Evolutionary conservation across 2,888 invertebrate species (phyloP).

Genomic region (Campoplex capitator): DNA sequence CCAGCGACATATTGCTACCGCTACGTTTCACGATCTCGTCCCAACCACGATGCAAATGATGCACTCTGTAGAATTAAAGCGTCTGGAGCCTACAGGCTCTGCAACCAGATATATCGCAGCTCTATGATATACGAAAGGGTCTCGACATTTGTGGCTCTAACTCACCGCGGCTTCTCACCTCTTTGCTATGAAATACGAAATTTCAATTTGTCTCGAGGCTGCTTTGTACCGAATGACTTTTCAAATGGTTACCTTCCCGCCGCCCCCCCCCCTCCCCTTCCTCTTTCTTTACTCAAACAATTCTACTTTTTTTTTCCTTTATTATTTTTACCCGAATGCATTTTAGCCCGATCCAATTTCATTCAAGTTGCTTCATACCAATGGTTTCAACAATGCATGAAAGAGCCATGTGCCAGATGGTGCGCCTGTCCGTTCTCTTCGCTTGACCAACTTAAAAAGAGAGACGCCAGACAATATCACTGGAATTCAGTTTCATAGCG

Average conservation of each 20-base stretch:
- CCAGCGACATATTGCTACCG: constrained; percentile 71
- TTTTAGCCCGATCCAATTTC: constrained; percentile 15
- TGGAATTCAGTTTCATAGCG: constrained; percentile 27
- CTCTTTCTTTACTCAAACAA: background rate
- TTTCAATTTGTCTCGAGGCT: constrained; percentile 47
- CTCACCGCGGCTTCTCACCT: constrained; percentile 26
- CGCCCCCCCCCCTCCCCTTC: background rate
- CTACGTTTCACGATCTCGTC: constrained; percentile 57
- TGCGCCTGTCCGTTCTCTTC: constrained; percentile 20
- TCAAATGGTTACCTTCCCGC: background rate
- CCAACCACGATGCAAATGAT: constrained; percentile 81
- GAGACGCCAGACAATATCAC: constrained; percentile 13
- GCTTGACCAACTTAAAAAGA: constrained; percentile 39
- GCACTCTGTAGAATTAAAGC: constrained; percentile 83
- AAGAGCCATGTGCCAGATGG: constrained; percentile 44
- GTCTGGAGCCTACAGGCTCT: constrained; percentile 74
- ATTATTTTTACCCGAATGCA: background rate
- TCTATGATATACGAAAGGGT: background rate
- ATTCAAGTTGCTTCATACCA: constrained; percentile 23
- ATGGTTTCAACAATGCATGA: constrained; percentile 42
- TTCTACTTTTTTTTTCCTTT: background rate
- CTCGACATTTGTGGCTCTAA: constrained; percentile 9
- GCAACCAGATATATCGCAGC: constrained; percentile 3
- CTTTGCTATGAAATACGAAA: background rate
- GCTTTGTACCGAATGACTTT: constrained; percentile 21